A percentile compares a stretch with the other conserved stretches of the same genome.
These are phyloP conservation scores for Suillia variegata DNA, from an alignment of 2,888 invertebrate genomes.

Conservation along the genomic window DNA sequence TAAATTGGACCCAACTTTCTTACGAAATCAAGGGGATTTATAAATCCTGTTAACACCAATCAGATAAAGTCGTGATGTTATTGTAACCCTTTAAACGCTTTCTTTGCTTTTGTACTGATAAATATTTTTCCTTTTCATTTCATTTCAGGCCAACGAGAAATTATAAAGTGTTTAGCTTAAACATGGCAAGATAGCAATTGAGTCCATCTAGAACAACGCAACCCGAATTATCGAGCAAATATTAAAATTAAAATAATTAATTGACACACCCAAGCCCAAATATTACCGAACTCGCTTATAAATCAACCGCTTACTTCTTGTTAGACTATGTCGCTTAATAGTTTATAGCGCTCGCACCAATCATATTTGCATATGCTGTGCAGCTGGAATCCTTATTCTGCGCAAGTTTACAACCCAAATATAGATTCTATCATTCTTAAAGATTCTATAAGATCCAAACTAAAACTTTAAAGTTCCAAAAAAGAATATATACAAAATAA, in stretches of 20 bases:
- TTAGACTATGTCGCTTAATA: conserved; percentile 3
- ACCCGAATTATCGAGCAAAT: neutral
- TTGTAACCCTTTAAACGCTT: no score
- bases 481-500: neutral
- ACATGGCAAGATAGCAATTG: conserved; percentile 7
- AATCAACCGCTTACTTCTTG: neutral
- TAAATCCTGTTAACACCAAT: no score
- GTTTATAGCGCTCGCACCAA: conserved; percentile 7
- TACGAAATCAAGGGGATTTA: no score
- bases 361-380: neutral
- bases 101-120: no score
- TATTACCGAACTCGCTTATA: neutral
- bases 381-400: neutral
- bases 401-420: no score
- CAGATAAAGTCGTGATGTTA: no score
- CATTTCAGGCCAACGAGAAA: conserved; percentile 1
- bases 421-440: neutral
- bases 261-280: neutral
- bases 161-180: conserved; percentile 1
- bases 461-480: neutral
- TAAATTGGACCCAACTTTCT: no score
- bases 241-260: neutral
- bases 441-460: neutral
- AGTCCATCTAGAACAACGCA: neutral
- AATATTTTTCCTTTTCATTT: neutral